Base-by-base conservation (phyloP, 2,888 invertebrate genomes). In the Prenolepis imparis region DNA sequence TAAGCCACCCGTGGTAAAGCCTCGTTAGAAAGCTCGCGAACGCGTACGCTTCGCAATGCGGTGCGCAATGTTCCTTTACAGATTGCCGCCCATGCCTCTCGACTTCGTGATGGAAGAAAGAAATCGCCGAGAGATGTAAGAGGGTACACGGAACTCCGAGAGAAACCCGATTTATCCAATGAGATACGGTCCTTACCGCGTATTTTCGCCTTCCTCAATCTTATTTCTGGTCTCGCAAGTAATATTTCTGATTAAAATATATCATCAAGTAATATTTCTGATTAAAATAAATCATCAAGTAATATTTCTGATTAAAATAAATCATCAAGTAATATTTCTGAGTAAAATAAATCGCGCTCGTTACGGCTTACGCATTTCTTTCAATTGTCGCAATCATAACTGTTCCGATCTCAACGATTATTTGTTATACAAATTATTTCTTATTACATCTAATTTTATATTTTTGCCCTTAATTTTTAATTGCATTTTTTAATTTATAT, bases 21-120 rank as follows among this genome's bases (percentile, higher is more conserved):
- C 84, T 89, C 88, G 87, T 89, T 89, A 88, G 87, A 87, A 84
- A 85, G 83, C 88, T 86, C 82, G 88, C 75, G 41, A 86, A 80
- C 82, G 77, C 77, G 85, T 87, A 83, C 67, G 32, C 66, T 39
- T 63, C 73, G 75, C 77, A 84, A 80, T 84, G 84, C 67, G 44
- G 39, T 18, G 73, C 44, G 57, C 82, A 73, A 82, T 61, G 66
- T 83, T 78, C 72, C 78, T 74, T 73, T 75, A 74, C 72, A 75
- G 83, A 90, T 86, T 89, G 81, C 84, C 55, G 48, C 78, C 59
- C 78, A 70, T 59, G 72, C 44, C 59, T 70, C 32, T 59, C 78
- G 78, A 80, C 78, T 70, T 70, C 59, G 78, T 61, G 78, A 80
- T 59, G 59, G 78, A 70, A 32, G 72, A 70, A 70, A 80, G 78